Percentiles rank a stretch among this genome's conserved stretches.
These are phyloP conservation scores for Resseliella maxima DNA, from an alignment of 2,888 invertebrate genomes.

Conservation along the genomic window DNA sequence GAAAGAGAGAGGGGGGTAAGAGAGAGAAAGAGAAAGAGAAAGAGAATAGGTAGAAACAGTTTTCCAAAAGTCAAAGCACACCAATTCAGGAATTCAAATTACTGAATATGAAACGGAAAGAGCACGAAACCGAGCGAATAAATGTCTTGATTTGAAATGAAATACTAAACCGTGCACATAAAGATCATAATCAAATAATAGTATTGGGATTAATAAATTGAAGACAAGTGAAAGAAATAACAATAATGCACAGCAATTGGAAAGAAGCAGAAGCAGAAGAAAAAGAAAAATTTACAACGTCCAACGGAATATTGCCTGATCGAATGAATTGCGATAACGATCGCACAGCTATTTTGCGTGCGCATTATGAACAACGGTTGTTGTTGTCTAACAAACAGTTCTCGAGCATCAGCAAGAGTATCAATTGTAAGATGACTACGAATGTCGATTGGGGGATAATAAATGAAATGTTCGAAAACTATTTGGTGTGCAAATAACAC, in stretches of 20 bases:
- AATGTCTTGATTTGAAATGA: conserved; percentile 23
- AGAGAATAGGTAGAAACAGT: conserved; percentile 7
- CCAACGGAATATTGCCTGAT: background rate
- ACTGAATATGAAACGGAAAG: background rate
- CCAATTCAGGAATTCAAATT: too few species aligned
- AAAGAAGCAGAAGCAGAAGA: too few species aligned
- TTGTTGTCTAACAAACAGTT: background rate
- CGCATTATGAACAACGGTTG: background rate
- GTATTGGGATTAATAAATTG: conserved; percentile 47
- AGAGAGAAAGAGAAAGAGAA: background rate
- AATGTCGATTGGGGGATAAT: conserved; percentile 18
- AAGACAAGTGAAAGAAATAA: conserved; percentile 1
- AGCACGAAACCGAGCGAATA: background rate
- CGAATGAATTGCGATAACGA: conserved; percentile 4
- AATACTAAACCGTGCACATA: background rate
- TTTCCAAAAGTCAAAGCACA: too few species aligned
- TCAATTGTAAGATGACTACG: conserved; percentile 21
- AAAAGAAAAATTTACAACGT: conserved; percentile 16
- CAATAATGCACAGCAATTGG: background rate
- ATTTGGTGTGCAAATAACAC: conserved; percentile 1
- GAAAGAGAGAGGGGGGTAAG: background rate
- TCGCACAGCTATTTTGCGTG: conserved; percentile 41
- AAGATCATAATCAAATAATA: conserved; percentile 43
- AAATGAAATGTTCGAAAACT: conserved; percentile 25
- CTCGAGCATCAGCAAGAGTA: background rate